A percentile compares a stretch with the other conserved stretches of the same genome.
Conservation (phyloP, 2,888 invertebrate genomes). For the Morinoia aosen region DNA sequence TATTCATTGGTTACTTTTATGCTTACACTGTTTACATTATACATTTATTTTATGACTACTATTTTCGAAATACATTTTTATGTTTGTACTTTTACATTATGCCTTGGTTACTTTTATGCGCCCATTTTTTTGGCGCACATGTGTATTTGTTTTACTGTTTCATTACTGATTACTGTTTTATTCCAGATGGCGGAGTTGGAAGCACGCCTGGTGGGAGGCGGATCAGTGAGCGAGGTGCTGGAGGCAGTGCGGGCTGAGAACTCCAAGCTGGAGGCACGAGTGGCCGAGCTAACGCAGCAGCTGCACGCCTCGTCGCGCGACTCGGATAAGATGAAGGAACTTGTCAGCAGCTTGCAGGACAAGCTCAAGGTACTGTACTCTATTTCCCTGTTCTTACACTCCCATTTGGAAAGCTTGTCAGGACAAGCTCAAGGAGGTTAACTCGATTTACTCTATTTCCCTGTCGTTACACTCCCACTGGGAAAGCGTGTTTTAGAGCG, state of each 20-base stretch:
- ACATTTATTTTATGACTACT: too few relatives aligned
- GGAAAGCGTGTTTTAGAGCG: too few relatives aligned
- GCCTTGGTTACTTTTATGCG: too few relatives aligned
- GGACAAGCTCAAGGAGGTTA: slow-evolving; percentile 50
- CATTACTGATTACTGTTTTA: not conserved
- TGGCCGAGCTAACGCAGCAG: slow-evolving; percentile 39
- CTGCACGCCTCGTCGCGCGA: slow-evolving; percentile 27
- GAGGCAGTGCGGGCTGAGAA: slow-evolving; percentile 51
- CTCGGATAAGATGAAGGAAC: slow-evolving; percentile 35
- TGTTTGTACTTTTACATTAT: too few relatives aligned
- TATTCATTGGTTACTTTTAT: too few relatives aligned
- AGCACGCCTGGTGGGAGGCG: slow-evolving; percentile 46
- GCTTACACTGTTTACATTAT: too few relatives aligned
- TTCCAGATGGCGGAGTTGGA: slow-evolving; percentile 28
- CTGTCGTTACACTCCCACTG: not conserved
- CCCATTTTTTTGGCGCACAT: too few relatives aligned
- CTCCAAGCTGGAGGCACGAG: slow-evolving; percentile 32
- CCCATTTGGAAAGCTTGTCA: not conserved
- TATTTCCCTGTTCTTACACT: not conserved
- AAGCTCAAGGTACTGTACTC: slow-evolving; percentile 1
- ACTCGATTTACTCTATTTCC: not conserved
- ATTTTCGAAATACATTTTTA: too few relatives aligned
- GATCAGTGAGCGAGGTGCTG: slow-evolving; percentile 42
- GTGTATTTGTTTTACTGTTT: too few relatives aligned
- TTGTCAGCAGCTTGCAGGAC: slow-evolving; percentile 1